phyloP scores from a whole-genome alignment of 2,797 vertebrate genomes.

The Peromyscus eremicus region DNA sequence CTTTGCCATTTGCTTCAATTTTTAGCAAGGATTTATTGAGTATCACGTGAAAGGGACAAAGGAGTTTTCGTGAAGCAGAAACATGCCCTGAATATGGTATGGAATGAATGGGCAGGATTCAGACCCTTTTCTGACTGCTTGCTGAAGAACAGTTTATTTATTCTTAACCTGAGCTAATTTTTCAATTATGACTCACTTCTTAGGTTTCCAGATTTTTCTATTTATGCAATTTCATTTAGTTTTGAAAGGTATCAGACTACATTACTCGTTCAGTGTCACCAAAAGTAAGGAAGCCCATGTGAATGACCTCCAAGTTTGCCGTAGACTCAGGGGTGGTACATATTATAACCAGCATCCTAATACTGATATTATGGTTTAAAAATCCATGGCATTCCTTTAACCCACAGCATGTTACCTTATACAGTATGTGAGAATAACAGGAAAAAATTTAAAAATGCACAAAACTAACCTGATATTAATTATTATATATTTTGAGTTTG shows the following conservation, averaged over 20 bases:
- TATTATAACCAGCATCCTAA: background rate
- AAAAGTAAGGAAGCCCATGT: background rate
- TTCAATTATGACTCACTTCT: background rate
- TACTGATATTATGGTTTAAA: background rate
- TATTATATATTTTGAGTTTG: slow-evolving; percentile 45
- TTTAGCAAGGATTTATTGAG: background rate
- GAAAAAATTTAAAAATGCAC: background rate
- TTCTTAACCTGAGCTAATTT: background rate
- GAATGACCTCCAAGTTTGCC: background rate
- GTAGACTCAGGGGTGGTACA: background rate
- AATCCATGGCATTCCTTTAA: background rate
- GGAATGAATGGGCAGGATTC: background rate
- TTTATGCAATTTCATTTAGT: slow-evolving; percentile 14
- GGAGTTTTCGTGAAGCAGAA: background rate
- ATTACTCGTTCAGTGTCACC: background rate
- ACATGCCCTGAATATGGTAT: background rate
- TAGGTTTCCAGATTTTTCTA: slow-evolving; percentile 14
- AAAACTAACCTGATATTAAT: background rate
- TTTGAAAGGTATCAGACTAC: background rate
- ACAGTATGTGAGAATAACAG: background rate
- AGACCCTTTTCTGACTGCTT: background rate
- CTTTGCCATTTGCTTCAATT: slow-evolving; percentile 4
- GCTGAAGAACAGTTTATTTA: background rate
- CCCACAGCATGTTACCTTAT: background rate
- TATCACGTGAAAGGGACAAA: background rate